These are phyloP conservation scores for Centrocercus urophasianus DNA, from an alignment of 2,113 vertebrate genomes.

Conservation along the genomic window DNA sequence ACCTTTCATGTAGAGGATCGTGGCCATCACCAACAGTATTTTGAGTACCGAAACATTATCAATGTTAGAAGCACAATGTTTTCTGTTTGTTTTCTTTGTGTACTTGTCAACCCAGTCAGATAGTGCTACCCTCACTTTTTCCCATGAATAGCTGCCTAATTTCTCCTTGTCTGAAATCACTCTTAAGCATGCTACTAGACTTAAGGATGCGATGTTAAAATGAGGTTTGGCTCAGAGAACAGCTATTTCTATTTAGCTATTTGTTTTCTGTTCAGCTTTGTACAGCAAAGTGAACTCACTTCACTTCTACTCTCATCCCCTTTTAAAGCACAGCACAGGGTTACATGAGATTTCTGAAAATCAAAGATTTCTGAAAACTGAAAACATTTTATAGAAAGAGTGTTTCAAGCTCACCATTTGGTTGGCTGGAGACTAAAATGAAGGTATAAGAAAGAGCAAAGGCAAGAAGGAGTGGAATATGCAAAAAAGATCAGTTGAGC, in stretches of 20 bases:
- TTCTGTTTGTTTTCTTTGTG: not conserved
- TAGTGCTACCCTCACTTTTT: not conserved
- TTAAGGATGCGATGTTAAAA: not conserved
- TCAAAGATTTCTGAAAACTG: not conserved
- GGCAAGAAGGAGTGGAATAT: not conserved
- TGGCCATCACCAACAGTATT: not conserved
- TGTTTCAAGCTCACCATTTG: not conserved
- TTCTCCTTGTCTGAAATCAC: not conserved
- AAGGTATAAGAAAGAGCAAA: not conserved
- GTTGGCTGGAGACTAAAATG: not conserved
- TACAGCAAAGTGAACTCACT: not conserved
- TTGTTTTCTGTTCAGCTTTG: not conserved
- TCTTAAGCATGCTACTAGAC: not conserved
- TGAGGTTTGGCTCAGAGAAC: not conserved
- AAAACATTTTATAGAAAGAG: not conserved
- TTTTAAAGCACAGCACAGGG: not conserved
- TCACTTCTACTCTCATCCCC: not conserved
- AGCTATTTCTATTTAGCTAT: not conserved
- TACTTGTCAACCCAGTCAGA: not conserved
- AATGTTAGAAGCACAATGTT: not conserved
- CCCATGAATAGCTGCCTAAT: not conserved
- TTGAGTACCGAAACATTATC: not conserved
- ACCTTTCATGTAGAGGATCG: not conserved
- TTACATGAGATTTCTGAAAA: not conserved
- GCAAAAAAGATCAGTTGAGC: fast-evolving